Evolutionary conservation across 2,888 invertebrate species (phyloP).

Genomic region (Horisme vitalbata): DNA sequence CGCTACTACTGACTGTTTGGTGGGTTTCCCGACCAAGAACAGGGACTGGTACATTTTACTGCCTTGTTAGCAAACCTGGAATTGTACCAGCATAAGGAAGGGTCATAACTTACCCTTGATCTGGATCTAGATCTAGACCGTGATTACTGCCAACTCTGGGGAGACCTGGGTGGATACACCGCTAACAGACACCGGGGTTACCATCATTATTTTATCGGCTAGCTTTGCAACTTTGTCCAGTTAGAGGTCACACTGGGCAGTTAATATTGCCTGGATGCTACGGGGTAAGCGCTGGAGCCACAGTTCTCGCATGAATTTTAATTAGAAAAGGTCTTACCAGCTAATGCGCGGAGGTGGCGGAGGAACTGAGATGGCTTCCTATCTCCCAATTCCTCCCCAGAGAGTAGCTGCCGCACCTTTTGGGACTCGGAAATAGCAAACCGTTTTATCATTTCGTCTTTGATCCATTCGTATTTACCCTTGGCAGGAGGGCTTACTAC

Average conservation of each 20-base stretch:
- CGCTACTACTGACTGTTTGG: constrained; percentile 22
- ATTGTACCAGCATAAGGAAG: constrained; percentile 1
- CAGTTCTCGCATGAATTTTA: neutral
- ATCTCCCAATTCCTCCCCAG: neutral
- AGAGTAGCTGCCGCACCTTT: neutral
- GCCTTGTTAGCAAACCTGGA: neutral
- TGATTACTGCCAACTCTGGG: neutral
- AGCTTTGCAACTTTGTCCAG: neutral
- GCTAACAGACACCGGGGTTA: no score
- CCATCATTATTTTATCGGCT: neutral
- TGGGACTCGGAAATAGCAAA: no score
- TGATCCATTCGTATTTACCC: neutral
- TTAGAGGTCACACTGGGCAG: neutral
- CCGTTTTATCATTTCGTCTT: no score
- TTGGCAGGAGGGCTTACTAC: neutral
- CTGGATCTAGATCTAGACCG: no score
- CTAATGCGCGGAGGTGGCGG: neutral
- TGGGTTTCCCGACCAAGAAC: constrained; percentile 11
- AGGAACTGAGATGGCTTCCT: neutral
- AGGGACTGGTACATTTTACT: constrained; percentile 29
- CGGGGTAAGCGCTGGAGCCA: neutral
- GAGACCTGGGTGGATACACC: neutral
- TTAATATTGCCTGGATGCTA: neutral
- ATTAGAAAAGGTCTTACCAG: neutral
- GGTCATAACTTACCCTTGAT: neutral